These are phyloP conservation scores for Neelides sp. DNA, from an alignment of 1,140 invertebrate genomes.

Conservation along the genomic window DNA sequence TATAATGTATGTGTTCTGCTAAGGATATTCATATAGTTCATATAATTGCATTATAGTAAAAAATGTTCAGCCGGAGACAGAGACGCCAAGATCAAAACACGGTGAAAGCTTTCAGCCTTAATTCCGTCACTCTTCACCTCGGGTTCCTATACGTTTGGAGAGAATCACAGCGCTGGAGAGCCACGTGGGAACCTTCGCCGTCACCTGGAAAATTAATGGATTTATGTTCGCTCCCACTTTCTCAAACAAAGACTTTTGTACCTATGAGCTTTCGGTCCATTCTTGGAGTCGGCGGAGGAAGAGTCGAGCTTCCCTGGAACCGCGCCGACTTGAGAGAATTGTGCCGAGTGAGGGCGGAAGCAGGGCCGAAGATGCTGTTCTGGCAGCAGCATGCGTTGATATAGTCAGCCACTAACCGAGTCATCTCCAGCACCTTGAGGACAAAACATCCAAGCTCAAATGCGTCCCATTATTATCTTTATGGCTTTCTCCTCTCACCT, in stretches of 20 bases:
- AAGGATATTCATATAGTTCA: too few species aligned
- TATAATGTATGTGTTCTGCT: too few species aligned
- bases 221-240: constrained; percentile 8
- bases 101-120: background rate
- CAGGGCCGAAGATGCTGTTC: constrained; percentile 17
- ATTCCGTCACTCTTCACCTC: constrained; percentile 11
- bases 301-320: constrained; percentile 23
- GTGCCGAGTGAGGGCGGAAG: constrained; percentile 20
- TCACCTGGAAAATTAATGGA: background rate
- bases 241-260: too few species aligned
- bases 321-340: constrained; percentile 28
- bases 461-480: constrained; percentile 8
- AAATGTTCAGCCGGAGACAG: too few species aligned
- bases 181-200: constrained; percentile 3
- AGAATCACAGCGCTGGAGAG: constrained; percentile 29
- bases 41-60: too few species aligned
- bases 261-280: constrained; percentile 19
- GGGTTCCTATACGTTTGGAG: constrained; percentile 17
- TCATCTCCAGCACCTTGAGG: constrained; percentile 66
- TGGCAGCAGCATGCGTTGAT: constrained; percentile 57
- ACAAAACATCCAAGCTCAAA: background rate
- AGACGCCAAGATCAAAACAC: too few species aligned
- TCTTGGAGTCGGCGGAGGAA: constrained; percentile 27
- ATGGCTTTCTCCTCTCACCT: constrained; percentile 44
- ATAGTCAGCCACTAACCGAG: constrained; percentile 84